phyloP scores from a whole-genome alignment of 1,140 invertebrate species.

The Asbolus verrucosus region DNA sequence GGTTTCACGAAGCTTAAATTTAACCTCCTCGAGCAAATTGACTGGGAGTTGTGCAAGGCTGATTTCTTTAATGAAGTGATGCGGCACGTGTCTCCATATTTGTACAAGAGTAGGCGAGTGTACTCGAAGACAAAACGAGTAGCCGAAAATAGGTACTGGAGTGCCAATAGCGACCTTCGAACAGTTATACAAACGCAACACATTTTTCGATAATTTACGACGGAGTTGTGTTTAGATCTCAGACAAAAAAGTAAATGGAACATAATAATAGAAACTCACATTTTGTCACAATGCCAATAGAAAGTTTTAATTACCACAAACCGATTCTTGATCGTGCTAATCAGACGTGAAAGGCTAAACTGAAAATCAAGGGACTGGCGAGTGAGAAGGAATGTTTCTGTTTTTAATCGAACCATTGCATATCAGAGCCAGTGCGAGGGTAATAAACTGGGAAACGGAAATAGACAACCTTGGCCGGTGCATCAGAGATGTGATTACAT shows the following conservation, averaged over 20 bases:
- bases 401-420: neutral
- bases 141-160: conserved; percentile 33
- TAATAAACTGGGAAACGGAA: conserved; percentile 12
- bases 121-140: conserved; percentile 10
- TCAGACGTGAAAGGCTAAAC: conserved; percentile 10
- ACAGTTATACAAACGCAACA: conserved; percentile 16
- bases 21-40: neutral
- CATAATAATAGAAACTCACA: conserved; percentile 46
- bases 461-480: neutral
- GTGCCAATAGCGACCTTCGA: conserved; percentile 9
- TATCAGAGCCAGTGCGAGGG: neutral
- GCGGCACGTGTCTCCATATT: conserved; percentile 35
- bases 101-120: conserved; percentile 12
- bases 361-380: neutral
- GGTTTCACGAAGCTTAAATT: conserved; percentile 28
- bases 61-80: conserved; percentile 25
- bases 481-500: conserved; percentile 1
- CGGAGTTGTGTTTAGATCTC: conserved; percentile 5
- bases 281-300: conserved; percentile 47
- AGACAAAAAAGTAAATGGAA: conserved; percentile 45
- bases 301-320: conserved; percentile 46
- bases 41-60: neutral
- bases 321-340: conserved; percentile 28
- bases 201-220: neutral
- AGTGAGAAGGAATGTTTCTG: neutral